Evolutionary conservation across 2,113 vertebrate species (phyloP).

Genomic region (Nothoprocta pentlandii): DNA sequence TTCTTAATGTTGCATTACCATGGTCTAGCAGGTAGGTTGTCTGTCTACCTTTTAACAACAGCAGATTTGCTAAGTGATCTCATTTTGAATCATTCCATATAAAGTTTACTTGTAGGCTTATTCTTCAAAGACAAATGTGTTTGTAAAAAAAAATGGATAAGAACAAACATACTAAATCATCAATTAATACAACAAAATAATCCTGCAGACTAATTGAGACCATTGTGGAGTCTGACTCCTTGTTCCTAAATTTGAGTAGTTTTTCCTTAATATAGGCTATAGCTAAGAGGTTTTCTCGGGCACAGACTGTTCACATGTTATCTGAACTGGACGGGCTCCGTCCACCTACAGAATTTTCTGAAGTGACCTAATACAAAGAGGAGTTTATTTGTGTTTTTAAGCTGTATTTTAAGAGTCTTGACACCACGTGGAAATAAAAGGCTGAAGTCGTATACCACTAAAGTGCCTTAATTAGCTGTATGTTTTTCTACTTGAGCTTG

Average conservation of each 20-base stretch:
- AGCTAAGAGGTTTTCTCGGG: not conserved
- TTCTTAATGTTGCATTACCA: not conserved
- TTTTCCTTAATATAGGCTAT: not conserved
- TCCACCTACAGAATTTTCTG: slow-evolving; percentile 2
- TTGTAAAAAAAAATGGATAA: not conserved
- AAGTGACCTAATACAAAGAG: slow-evolving; percentile 16
- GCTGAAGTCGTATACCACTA: not conserved
- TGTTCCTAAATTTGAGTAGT: not conserved
- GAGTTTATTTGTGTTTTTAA: not conserved
- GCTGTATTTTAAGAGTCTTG: not conserved
- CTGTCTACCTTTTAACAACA: not conserved
- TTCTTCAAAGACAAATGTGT: not conserved
- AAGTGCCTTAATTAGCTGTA: slow-evolving; percentile 42
- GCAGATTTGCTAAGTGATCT: not conserved
- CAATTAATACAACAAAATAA: not conserved
- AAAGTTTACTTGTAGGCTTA: not conserved
- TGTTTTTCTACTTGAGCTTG: slow-evolving; percentile 16
- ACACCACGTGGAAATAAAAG: slow-evolving; percentile 32
- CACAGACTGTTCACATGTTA: not conserved
- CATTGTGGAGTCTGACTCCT: not conserved
- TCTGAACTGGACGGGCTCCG: not conserved
- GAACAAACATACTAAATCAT: no score
- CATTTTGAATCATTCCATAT: not conserved
- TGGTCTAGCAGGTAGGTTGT: not conserved
- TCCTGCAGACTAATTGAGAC: not conserved